Evolutionary conservation across 2,113 vertebrate genomes (phyloP).

Genomic region (Orientallactaga bullata): DNA sequence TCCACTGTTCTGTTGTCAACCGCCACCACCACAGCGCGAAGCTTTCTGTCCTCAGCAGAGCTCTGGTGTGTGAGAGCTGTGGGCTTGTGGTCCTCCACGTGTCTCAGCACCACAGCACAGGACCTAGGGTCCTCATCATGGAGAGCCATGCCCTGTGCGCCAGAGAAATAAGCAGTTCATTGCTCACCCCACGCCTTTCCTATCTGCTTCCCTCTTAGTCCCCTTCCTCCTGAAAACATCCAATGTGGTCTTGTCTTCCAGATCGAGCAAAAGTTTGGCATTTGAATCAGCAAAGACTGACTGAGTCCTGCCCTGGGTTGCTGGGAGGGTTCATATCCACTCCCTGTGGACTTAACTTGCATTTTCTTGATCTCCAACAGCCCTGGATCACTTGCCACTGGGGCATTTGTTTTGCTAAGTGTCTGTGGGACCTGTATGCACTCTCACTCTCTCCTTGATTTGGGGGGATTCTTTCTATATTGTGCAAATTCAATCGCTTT

Average conservation of each 20-base stretch:
- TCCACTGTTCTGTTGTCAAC: too few relatives aligned
- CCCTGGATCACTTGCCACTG: background rate
- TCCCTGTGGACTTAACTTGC: background rate
- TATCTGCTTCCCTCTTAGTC: too few relatives aligned
- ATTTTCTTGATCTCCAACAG: background rate
- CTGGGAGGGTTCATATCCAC: background rate
- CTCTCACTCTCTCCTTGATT: fast-evolving
- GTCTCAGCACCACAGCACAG: too few relatives aligned
- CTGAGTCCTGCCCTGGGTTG: too few relatives aligned
- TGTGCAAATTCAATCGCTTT: fast-evolving
- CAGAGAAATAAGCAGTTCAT: too few relatives aligned
- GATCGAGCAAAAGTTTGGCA: background rate
- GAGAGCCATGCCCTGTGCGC: too few relatives aligned
- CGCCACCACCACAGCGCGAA: too few relatives aligned
- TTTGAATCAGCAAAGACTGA: background rate
- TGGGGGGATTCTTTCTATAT: fast-evolving
- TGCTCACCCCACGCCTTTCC: background rate
- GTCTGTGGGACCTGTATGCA: background rate
- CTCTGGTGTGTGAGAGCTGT: too few relatives aligned
- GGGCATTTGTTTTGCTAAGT: background rate
- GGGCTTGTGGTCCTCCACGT: too few relatives aligned
- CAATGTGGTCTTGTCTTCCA: background rate
- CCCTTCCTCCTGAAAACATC: background rate
- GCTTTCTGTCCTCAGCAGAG: too few relatives aligned
- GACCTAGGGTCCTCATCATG: background rate